Evolutionary conservation across 2,888 invertebrate genomes (phyloP).

Genomic region (Leucophenga montana): DNA sequence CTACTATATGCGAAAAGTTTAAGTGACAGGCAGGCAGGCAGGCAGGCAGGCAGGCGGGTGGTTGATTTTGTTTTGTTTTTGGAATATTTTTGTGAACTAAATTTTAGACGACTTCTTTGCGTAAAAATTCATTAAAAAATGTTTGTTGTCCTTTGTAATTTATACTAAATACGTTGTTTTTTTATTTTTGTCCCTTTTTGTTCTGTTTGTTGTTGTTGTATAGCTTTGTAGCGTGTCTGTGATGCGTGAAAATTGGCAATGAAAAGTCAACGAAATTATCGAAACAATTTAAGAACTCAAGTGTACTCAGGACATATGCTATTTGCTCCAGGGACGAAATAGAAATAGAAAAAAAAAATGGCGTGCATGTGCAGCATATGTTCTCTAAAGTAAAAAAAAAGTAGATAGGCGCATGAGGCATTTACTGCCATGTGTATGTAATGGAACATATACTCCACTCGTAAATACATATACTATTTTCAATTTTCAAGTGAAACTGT

Average conservation of each 20-base stretch:
- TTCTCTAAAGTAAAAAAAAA: neutral
- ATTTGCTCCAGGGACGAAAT: neutral
- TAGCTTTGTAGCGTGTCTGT: neutral
- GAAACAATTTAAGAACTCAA: neutral
- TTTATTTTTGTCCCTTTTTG: no score
- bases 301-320: neutral
- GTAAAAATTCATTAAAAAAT: neutral
- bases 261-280: neutral
- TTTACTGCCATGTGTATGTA: neutral
- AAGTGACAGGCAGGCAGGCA: neutral
- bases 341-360: slow-evolving; percentile 8
- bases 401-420: neutral
- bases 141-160: no score
- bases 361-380: slow-evolving; percentile 27
- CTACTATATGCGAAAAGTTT: no score
- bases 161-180: no score
- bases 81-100: neutral
- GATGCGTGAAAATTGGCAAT: slow-evolving; percentile 22
- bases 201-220: no score
- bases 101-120: neutral
- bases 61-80: neutral
- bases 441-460: no score
- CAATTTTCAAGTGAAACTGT: neutral
- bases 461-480: no score
- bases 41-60: no score